Percentiles rank a stretch among this genome's conserved stretches.
phyloP scores from a whole-genome alignment of 1,140 invertebrate genomes.

The Aphelenchoides besseyi region DNA sequence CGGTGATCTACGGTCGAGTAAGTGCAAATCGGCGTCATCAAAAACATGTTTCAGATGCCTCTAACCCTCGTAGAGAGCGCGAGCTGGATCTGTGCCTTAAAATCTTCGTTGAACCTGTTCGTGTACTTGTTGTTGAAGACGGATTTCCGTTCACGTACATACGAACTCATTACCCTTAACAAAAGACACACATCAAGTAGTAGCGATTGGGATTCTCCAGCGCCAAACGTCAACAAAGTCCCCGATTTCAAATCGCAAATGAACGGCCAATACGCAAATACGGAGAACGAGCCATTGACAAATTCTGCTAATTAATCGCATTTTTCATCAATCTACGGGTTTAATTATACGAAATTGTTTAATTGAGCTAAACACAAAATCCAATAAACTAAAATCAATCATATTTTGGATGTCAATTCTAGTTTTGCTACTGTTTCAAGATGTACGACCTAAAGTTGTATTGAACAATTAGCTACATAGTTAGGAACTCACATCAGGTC shows the following conservation, averaged over 20 bases:
- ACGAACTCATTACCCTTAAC: neutral
- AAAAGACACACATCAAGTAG: neutral
- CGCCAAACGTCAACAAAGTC: neutral
- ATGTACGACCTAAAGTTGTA: too few species aligned
- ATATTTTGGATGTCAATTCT: constrained; percentile 45
- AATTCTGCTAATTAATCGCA: too few species aligned
- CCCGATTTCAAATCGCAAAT: too few species aligned
- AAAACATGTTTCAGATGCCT: constrained; percentile 23
- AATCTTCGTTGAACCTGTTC: constrained; percentile 41
- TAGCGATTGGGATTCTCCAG: neutral
- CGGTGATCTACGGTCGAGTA: constrained; percentile 38
- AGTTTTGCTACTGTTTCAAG: constrained; percentile 62
- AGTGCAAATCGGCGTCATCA: constrained; percentile 27
- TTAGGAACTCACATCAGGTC: too few species aligned
- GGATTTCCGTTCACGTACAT: constrained; percentile 10
- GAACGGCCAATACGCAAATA: too few species aligned
- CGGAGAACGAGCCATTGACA: too few species aligned
- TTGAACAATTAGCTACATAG: too few species aligned
- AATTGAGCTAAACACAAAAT: neutral
- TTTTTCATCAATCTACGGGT: too few species aligned
- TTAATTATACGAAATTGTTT: neutral
- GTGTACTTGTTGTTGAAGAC: constrained; percentile 36
- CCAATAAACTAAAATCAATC: neutral
- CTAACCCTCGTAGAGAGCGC: neutral
- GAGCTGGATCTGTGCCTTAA: constrained; percentile 29